Conservation (phyloP, 2,113 vertebrate genomes). For the Nycticryphes semicollaris region DNA sequence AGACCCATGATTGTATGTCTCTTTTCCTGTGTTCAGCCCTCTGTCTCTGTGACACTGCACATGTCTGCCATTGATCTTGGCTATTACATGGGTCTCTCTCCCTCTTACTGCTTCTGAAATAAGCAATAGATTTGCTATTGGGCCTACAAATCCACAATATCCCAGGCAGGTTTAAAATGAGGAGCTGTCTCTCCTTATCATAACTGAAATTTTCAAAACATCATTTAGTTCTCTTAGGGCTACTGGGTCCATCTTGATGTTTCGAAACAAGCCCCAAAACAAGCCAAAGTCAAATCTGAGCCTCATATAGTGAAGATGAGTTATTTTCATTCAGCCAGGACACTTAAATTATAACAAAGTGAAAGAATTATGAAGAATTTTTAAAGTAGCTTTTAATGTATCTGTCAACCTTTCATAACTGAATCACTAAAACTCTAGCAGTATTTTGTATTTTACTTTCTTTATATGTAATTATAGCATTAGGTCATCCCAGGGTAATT, state of each 20-base stretch:
- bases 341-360: neutral
- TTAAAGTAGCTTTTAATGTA: neutral
- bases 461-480: neutral
- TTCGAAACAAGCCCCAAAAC: neutral
- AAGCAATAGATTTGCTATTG: neutral
- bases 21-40: neutral
- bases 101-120: neutral
- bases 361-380: neutral
- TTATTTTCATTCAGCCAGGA: neutral
- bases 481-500: neutral
- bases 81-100: neutral
- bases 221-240: neutral
- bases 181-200: neutral
- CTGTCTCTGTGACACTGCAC: rapidly evolving
- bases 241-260: neutral
- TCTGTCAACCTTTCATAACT: neutral
- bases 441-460: neutral
- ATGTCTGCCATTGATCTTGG: neutral
- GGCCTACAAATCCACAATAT: neutral
- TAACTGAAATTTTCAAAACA: neutral
- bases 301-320: neutral
- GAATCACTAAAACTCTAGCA: neutral
- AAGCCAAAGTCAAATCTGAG: rapidly evolving
- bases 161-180: neutral
- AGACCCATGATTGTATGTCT: neutral